Evolutionary conservation across 2,797 vertebrate genomes (phyloP).

Genomic region (Carcharodon carcharias): DNA sequence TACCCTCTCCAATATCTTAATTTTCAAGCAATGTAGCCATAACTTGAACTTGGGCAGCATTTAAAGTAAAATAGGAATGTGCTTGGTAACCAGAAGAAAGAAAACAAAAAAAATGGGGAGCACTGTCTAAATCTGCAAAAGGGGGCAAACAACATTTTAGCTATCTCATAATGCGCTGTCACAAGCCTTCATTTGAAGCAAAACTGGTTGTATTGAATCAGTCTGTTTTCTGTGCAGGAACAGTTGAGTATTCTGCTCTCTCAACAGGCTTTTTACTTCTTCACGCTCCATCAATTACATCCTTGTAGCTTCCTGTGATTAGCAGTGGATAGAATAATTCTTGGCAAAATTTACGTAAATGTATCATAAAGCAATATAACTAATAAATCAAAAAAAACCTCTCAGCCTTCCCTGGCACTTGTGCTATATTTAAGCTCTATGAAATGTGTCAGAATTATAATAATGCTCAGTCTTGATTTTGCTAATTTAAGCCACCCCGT

Average conservation of each 20-base stretch:
- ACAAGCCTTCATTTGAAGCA: slow-evolving; percentile 41
- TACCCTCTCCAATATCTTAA: not conserved
- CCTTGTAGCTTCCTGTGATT: slow-evolving; percentile 56
- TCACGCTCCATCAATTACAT: slow-evolving; percentile 45
- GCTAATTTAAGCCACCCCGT: not conserved
- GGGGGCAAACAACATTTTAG: not conserved
- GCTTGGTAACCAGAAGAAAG: not conserved
- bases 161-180: not conserved
- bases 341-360: slow-evolving; percentile 52
- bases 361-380: slow-evolving; percentile 43
- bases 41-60: not conserved
- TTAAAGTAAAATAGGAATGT: not conserved
- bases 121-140: not conserved
- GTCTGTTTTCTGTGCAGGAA: slow-evolving; percentile 40
- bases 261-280: slow-evolving; percentile 51
- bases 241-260: slow-evolving; percentile 45
- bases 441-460: not conserved
- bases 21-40: not conserved
- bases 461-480: not conserved
- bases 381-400: not conserved
- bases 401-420: not conserved
- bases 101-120: not conserved
- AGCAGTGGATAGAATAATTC: slow-evolving; percentile 59
- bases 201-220: slow-evolving; percentile 34
- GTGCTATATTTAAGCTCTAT: too few species aligned